Base-by-base conservation (phyloP, 2,113 vertebrate genomes). In the Vulpes lagopus region DNA sequence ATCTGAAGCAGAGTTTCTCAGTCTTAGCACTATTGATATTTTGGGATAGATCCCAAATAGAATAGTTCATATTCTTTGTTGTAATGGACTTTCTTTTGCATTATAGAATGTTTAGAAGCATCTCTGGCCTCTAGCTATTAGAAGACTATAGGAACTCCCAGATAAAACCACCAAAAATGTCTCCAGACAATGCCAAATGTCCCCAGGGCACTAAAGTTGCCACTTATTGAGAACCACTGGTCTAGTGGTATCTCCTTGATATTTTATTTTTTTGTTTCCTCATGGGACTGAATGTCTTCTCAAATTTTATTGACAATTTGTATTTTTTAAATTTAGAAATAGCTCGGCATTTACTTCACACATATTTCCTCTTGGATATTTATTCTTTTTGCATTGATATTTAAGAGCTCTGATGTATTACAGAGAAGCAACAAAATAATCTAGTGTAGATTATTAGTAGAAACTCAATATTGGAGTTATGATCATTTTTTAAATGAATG, bases 281-380 rank as follows among this genome's bases (percentile, higher is more conserved):
- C 25, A 35, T 55, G 53, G 65, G 59, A 82, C 67, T 38, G 32
- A 74, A 43, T 55, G 15, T 71, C 74, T 87, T 95, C 89, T 55
- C 27, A 16, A 62, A 35, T n/a, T 12, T 64, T 78, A 55, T 64
- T 64, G 74, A 53, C 35, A 23, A 32, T 76, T 78, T 86, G 8
- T n/a, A 20, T 60, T 86, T 82, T 82, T 91, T 95, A 22, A 76
- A 83, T 91, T 74, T 43, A 79, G 43, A 32, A 86, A 27, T 69
- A 51, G 30, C 11, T 80, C 84, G 23, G 19, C 32, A 55, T 93
- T 89, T 91, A 38, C 60, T 64, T 96, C n/a, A 51, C n/a, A 3
- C 25, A 20, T 23, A 74, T 92, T 85, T 73, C 30, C 43, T 87
- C 78, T 83, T 83, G 25, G 27, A 59, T 79, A 67, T 11, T 43